Evolutionary conservation across 2,113 vertebrate species (phyloP).

Genomic region (Leiothrix lutea): DNA sequence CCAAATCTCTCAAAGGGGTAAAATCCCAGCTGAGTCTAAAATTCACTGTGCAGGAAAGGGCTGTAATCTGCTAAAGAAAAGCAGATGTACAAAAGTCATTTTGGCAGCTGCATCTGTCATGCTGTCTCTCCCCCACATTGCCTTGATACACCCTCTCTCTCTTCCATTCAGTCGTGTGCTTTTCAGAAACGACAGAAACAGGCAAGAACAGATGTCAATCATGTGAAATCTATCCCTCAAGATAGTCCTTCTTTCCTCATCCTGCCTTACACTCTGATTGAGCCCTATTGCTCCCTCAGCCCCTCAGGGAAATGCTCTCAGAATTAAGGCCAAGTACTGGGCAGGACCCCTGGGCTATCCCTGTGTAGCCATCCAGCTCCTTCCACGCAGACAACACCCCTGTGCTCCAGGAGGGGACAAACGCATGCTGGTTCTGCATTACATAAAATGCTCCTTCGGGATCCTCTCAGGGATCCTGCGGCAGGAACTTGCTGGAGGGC

Average conservation of each 20-base stretch:
- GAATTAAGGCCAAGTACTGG: rapidly evolving
- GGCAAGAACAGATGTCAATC: neutral
- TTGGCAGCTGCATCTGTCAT: conserved; percentile 4
- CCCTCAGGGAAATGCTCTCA: neutral
- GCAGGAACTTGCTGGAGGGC: neutral
- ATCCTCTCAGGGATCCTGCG: rapidly evolving
- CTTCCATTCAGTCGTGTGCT: neutral
- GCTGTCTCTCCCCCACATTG: neutral
- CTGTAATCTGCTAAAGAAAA: neutral
- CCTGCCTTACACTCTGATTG: rapidly evolving
- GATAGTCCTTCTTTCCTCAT: neutral
- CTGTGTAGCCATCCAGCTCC: neutral
- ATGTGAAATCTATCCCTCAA: neutral
- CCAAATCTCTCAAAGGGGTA: neutral
- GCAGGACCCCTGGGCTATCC: neutral
- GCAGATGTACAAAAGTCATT: neutral
- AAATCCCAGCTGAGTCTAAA: neutral
- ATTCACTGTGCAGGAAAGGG: neutral
- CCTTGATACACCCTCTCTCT: neutral
- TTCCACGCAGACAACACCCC: neutral
- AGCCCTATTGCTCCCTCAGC: neutral
- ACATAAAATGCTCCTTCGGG: neutral
- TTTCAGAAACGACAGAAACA: neutral
- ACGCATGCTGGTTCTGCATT: neutral
- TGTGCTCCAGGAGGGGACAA: neutral